Evolutionary conservation across 2,113 vertebrate genomes (phyloP).

Genomic region (Clupea harengus): DNA sequence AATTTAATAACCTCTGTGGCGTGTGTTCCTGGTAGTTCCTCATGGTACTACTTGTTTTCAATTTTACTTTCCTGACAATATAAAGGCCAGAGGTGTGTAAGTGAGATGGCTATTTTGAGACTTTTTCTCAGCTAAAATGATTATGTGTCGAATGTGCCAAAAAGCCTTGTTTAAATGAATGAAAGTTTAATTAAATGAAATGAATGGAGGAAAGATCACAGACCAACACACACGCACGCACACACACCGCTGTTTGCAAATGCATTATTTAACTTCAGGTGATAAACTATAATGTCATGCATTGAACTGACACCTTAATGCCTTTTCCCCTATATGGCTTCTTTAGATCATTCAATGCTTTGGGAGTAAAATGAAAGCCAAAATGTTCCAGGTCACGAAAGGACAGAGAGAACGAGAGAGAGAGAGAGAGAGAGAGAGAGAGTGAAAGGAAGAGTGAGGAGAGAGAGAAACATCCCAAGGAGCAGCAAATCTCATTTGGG

Average conservation of each 20-base stretch:
- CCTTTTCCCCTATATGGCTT: not conserved
- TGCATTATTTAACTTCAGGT: not conserved
- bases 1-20: not conserved
- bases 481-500: not conserved
- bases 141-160: not conserved
- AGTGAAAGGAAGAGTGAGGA: not conserved
- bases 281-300: not conserved
- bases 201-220: not conserved
- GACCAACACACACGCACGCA: not conserved
- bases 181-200: not conserved
- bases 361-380: not conserved
- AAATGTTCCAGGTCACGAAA: not conserved
- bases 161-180: not conserved
- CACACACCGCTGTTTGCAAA: not conserved
- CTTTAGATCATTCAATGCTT: not conserved
- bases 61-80: too few relatives aligned
- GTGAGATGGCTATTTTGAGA: not conserved
- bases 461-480: not conserved
- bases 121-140: not conserved
- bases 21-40: not conserved
- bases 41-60: not conserved
- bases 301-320: not conserved
- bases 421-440: not conserved
- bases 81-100: not conserved
- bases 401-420: not conserved